Conservation (phyloP, 2,797 vertebrate genomes). For the Microhierax caerulescens region DNA sequence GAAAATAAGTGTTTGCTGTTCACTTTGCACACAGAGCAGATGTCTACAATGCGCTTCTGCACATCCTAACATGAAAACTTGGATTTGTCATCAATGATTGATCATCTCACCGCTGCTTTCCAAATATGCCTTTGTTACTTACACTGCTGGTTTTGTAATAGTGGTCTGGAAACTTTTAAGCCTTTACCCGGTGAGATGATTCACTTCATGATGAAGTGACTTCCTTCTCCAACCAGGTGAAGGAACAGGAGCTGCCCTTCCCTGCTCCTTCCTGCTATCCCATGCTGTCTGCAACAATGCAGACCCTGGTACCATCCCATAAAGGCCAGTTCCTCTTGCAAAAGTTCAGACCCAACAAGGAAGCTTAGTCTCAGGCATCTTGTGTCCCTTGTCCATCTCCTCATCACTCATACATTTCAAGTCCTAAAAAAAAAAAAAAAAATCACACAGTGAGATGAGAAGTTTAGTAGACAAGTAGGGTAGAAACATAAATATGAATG, state of each 20-base stretch:
- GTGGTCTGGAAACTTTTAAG: not conserved
- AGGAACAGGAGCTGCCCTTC: not conserved
- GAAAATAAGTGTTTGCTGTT: not conserved
- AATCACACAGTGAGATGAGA: no score
- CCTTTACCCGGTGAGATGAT: not conserved
- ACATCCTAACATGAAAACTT: not conserved
- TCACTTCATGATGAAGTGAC: not conserved
- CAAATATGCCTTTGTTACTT: not conserved
- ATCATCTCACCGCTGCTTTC: not conserved
- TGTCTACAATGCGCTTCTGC: not conserved
- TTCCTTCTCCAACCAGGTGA: not conserved
- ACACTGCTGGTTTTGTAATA: not conserved
- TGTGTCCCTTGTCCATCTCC: accelerated
- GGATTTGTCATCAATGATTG: conserved; percentile 19
- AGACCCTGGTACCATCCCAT: not conserved
- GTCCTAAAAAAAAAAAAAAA: not conserved
- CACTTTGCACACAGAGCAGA: not conserved
- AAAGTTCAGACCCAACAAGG: not conserved
- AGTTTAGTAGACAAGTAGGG: not conserved
- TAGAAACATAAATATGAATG: not conserved
- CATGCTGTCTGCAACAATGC: accelerated
- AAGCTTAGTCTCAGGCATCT: not conserved
- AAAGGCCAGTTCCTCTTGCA: not conserved
- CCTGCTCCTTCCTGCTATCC: not conserved
- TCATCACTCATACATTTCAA: not conserved